Evolutionary conservation across 2,113 vertebrate genomes (phyloP), one percentile per base, ranked within the genome.

Genomic region (Odontophorus gujanensis): DNA sequence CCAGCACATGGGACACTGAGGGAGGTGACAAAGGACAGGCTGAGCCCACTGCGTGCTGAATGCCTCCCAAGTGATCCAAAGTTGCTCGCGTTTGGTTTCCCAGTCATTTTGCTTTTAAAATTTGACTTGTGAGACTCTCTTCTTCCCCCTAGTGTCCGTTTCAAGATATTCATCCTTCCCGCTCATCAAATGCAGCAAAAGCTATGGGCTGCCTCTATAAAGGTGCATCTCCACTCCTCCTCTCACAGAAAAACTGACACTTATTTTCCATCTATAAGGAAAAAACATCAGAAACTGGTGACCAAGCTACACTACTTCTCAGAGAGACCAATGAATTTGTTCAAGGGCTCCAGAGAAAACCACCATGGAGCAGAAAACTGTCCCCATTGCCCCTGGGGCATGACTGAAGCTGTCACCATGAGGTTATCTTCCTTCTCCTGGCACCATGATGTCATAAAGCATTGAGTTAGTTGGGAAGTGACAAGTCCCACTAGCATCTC

Each of bases 71-170:
- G n/a, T 0, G 1, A n/a, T 26, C 55, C 7, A 32, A 40, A 68
- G 69, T 32, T 14, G 51, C 48, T 40, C 2, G 43, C 3, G 28
- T 62, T 83, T 26, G 45, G 11, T 32, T 89, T 53, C 32, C 2
- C 21, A 80, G 25, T 1, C 11, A 7, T n/a, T 55, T 24, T 19
- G 57, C 36, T 36, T 38, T 7, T 9, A 3, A 1, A 75, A 58
- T 32, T 11, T 16, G 12, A 8, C 11, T 81, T 91, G 22, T 12
- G 59, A 92, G 75, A 87, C 67, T 74, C 92, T 93, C 79, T 85
- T 66, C 91, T 93, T 68, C 93, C 93, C 91, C 89, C 95, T 95
- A 93, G 87, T 6, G 92, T 40, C 87, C 89, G 11, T 80, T 73
- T 45, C 3, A 3, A 51, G 75, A 26, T 11, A 30, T 71, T 85